Evolutionary conservation across 2,888 invertebrate genomes (phyloP), one percentile per base, ranked within the genome.

Genomic region (Caenorhabditis sp.): DNA sequence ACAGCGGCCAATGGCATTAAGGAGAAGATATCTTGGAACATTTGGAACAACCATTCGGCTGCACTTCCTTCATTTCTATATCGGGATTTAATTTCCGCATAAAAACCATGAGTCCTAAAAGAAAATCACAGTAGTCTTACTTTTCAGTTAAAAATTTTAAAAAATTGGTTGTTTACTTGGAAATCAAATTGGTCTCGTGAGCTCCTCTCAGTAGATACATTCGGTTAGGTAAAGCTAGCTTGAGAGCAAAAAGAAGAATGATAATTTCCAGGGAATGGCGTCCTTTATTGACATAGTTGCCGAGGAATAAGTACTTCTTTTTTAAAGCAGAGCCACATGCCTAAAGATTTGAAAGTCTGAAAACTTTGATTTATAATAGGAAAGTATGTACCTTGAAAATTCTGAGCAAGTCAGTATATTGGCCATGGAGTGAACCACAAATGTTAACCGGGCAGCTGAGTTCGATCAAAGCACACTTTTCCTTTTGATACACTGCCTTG

Each of bases 131-230:
- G 32, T 32, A 32, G 5, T 32, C 32, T 9, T n/a, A n/a, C n/a
- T n/a, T n/a, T n/a, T n/a, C n/a, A n/a, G n/a, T n/a, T n/a, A 9
- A 32, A 9, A 32, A 32, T 4, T 32, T 4, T 32, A 6, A 4
- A 6, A 4, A 32, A 32, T 9, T 32, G 4, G 32, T 32, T 32
- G 32, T 6, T 18, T 47, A 18, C 87, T 87, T 88, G 72, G 90
- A 90, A 61, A 90, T 88, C 1, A 96, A 98, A 88, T 98, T 94
- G 82, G 97, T 97, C 93, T 99, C 99, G 93, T 99, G 98, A 93
- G 99, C 99, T 80, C 99, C 99, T 91, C 99, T 94, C 55, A 99
- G 94, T 85, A 99, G 93, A 28, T 97, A 95, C 90, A 99, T 97
- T 92, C 96, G 95, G 83, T 94, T 93, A 89, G 96, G 95, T 94